Base-by-base conservation (phyloP, 2,888 invertebrate genomes). In the Andrena trimmerana region DNA sequence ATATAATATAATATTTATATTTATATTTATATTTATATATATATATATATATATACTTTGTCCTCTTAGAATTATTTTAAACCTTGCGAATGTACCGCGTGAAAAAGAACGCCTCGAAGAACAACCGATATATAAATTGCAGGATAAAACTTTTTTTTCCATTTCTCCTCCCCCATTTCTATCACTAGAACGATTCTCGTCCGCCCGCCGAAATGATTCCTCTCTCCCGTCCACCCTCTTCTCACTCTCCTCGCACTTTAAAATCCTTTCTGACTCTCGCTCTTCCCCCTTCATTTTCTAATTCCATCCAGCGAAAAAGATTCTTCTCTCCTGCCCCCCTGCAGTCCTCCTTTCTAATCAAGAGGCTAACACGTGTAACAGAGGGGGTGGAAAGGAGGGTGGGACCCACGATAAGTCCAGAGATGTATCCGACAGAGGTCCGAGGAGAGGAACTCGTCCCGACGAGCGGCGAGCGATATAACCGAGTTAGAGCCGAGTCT, bases 101-200 rank as follows among this genome's bases (percentile, higher is more conserved):
- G 73, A 88, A 86, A 84, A 78, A 78, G 81, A 85, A 84, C 85
- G 86, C 31, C 68, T 84, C 86, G 79, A 87, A 77, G 88, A 87
- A 88, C 88, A 87, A 88, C 88, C 84, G 84, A 87, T 87, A 86
- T 86, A 87, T 77, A 78, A 84, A 83, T 82, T 82, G 84, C 78
- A 78, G 79, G 79, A 87, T 87, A 87, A 87, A 87, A 87, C 72
- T 86, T 79, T 60, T 79, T 67, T 63, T 76, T 78, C 70, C 70
- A 33, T 50, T 66, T 50, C 36, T 62, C 36, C 73, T 62, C 27
- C 42, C 70, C 31, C 57, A 57, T 36, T 57, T 63, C 85, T 90
- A 89, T 80, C 85, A 86, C 83, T 85, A 71, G 83, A 83, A 86
- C 86, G 84, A 75, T 79, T 79, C 50, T 20, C 84, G 77, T 77